Evolutionary conservation across 2,113 vertebrate species (phyloP).

Genomic region (Eurypyga helias): DNA sequence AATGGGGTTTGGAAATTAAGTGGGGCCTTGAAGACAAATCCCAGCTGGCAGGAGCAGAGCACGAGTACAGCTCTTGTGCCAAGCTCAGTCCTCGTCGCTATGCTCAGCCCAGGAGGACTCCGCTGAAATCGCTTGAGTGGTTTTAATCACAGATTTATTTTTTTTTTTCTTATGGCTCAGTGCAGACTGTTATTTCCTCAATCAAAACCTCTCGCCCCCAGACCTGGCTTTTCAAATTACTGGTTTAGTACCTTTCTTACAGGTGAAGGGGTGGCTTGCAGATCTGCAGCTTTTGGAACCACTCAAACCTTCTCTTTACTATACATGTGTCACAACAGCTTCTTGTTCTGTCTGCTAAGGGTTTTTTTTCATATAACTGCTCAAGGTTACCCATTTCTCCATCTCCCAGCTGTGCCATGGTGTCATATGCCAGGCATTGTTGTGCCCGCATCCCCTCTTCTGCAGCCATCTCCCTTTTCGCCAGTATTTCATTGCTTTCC

Average conservation of each 20-base stretch:
- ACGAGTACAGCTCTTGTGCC: not conserved
- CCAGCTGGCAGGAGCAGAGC: not conserved
- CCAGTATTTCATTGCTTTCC: not conserved
- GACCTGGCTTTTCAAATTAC: not conserved
- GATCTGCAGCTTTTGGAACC: not conserved
- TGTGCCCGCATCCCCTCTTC: not conserved
- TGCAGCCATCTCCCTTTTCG: not conserved
- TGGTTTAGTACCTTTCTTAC: not conserved
- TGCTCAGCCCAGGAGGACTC: not conserved
- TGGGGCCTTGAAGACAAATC: not conserved
- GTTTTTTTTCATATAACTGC: not conserved
- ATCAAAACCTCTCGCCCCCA: not conserved
- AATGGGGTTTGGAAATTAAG: not conserved
- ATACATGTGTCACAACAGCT: not conserved
- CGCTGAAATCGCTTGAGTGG: not conserved
- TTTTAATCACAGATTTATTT: not conserved
- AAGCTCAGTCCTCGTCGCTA: not conserved
- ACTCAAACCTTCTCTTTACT: not conserved
- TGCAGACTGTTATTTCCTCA: not conserved
- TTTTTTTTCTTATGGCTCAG: not conserved
- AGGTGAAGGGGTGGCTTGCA: not conserved
- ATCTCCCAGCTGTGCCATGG: not conserved
- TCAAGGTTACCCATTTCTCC: not conserved
- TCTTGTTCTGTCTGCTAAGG: not conserved
- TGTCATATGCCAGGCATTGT: rapidly evolving